These are phyloP conservation scores for Crocidura indochinensis DNA, from an alignment of 2,797 vertebrate genomes.

Conservation along the genomic window DNA sequence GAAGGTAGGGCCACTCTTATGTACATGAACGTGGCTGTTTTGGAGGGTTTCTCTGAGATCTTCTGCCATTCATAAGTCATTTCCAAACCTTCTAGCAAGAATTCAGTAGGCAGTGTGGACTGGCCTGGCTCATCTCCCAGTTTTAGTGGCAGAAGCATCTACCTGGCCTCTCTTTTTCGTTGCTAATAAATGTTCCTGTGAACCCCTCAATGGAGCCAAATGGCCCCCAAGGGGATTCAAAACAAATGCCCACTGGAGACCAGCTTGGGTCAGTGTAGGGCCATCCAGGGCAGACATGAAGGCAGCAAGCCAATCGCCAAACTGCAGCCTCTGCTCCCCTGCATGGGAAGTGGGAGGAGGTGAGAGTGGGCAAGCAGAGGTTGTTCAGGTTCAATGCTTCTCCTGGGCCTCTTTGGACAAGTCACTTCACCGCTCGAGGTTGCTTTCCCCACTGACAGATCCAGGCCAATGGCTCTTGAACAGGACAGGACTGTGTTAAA, in stretches of 20 bases:
- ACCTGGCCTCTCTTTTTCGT: not conserved
- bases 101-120: constrained; percentile 1
- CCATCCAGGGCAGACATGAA: not conserved
- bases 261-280: constrained; percentile 18
- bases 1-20: not conserved
- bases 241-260: constrained; percentile 36
- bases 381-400: constrained; percentile 17
- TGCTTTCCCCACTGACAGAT: not conserved
- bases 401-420: not conserved
- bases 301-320: not conserved
- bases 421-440: constrained; percentile 25
- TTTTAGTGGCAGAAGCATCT: not conserved
- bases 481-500: not conserved
- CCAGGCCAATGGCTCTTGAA: not conserved
- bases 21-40: not conserved
- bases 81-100: constrained; percentile 46
- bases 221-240: not conserved
- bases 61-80: constrained; percentile 51
- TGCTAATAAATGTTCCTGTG: not conserved
- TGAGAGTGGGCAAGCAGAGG: not conserved
- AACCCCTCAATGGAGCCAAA: not conserved
- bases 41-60: constrained; percentile 8
- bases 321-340: rapidly evolving
- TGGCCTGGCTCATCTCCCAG: not conserved
- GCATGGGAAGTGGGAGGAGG: not conserved